Conservation (phyloP, 1,140 invertebrate genomes). For the Galendromus occidentalis region DNA sequence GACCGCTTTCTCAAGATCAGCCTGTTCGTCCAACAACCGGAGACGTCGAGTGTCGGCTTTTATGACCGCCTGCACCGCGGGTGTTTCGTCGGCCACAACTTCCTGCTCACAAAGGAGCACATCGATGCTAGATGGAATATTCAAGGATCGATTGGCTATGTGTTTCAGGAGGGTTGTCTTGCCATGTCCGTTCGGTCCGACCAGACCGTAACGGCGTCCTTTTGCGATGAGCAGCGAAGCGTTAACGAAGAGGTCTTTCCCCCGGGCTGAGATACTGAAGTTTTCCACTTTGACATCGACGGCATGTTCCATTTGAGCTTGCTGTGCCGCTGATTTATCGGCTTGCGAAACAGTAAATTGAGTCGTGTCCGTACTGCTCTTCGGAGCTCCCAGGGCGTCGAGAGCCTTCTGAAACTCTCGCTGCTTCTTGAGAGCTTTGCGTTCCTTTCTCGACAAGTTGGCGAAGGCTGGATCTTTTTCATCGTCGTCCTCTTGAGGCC, state of each 20-base stretch:
- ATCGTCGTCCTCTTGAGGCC: constrained; percentile 16
- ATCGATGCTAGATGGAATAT: constrained; percentile 89
- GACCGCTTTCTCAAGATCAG: constrained; percentile 49
- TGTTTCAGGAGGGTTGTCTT: constrained; percentile 95
- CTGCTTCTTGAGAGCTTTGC: constrained; percentile 74
- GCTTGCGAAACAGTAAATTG: constrained; percentile 92
- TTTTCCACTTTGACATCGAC: constrained; percentile 94
- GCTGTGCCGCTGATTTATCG: constrained; percentile 62
- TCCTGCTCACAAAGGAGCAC: constrained; percentile 97
- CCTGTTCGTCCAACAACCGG: constrained; percentile 55
- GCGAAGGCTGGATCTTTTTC: constrained; percentile 14
- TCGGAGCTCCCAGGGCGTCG: constrained; percentile 62
- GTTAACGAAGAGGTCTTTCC: constrained; percentile 93
- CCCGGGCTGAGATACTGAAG: constrained; percentile 91
- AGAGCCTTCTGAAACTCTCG: constrained; percentile 73
- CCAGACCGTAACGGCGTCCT: constrained; percentile 83
- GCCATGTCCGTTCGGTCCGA: constrained; percentile 96
- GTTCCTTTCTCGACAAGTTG: constrained; percentile 73
- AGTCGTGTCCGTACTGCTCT: constrained; percentile 62
- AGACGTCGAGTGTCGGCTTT: constrained; percentile 76
- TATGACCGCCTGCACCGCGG: constrained; percentile 75
- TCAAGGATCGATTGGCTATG: constrained; percentile 63
- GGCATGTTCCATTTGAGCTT: constrained; percentile 69
- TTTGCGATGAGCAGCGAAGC: constrained; percentile 81
- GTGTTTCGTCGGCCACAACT: constrained; percentile 73